Evolutionary conservation across 2,888 invertebrate species (phyloP), one percentile per base, ranked within the genome.

Genomic region (Doris montereyensis): DNA sequence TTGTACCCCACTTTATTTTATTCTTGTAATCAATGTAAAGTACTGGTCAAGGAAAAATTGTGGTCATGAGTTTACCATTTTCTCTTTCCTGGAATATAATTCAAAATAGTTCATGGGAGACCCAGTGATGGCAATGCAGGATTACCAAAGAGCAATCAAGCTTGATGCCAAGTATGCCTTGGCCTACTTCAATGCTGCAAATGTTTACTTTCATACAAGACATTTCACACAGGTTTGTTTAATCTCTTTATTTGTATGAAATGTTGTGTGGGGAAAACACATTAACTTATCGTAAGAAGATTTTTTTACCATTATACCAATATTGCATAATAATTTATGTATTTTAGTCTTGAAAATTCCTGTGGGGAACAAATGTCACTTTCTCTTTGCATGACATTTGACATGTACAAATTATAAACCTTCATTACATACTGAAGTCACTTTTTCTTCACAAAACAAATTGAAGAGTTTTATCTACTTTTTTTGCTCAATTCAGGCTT

Each of bases 181-280:
- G 77, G 91, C 91, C 21, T 91, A 90, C 86, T 91, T 89, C 86
- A 91, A 91, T 84, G 90, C 90, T 68, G 91, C 87, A 28, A 91
- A 91, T 84, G 86, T 91, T 32, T 91, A 91, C 85, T 90, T 91
- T 87, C 88, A 90, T 77, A 86, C 86, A 8, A 83, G 90, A 58
- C 90, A 90, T 81, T 91, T 90, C 82, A 86, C 85, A 82, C 90
- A 90, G 89, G 91, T 90, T 70, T 76, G 72, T 57, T 26, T 0
- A n/a, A n/a, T n/a, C n/a, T n/a, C n/a, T n/a, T n/a, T n/a, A n/a
- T n/a, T n/a, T n/a, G n/a, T n/a, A 30, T 10, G 24, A 30, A 34
- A 13, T 5, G 10, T 24, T 10, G 17, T 73, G 26, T 26, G 5
- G 62, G 1, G 10, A n/a, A n/a, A n/a, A n/a, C n/a, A n/a, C n/a